These are phyloP conservation scores for Allygus modestus DNA, from an alignment of 2,888 invertebrate genomes.

Conservation along the genomic window DNA sequence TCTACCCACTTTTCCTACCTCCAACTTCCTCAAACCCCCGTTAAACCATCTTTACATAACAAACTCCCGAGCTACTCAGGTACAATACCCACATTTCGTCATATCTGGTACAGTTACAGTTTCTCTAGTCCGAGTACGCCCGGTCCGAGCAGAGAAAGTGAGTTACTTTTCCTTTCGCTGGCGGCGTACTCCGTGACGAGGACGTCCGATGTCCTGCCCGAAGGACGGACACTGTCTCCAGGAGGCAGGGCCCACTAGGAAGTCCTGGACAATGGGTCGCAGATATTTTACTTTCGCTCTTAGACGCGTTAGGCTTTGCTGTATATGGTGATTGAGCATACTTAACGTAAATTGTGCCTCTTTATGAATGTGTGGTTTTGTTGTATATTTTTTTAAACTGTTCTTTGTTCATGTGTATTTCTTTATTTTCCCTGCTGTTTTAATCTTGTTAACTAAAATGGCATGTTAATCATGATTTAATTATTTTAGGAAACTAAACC, in stretches of 20 bases:
- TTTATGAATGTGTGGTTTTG: too few relatives aligned
- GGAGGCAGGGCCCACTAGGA: constrained; percentile 18
- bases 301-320: background rate
- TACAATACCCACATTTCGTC: background rate
- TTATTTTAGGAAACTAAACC: too few relatives aligned
- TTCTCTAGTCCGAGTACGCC: background rate
- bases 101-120: constrained; percentile 23
- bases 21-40: background rate
- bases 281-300: constrained; percentile 15
- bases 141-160: constrained; percentile 18
- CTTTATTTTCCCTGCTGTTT: too few relatives aligned
- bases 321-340: too few relatives aligned
- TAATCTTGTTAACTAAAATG: too few relatives aligned
- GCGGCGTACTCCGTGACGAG: constrained; percentile 31
- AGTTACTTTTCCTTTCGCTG: constrained; percentile 38
- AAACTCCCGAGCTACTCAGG: background rate
- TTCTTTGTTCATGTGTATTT: too few relatives aligned
- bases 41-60: background rate
- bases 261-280: constrained; percentile 3
- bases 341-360: too few relatives aligned
- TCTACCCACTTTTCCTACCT: too few relatives aligned
- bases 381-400: too few relatives aligned
- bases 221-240: background rate
- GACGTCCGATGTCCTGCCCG: constrained; percentile 29
- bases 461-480: too few relatives aligned